Evolutionary conservation across 2,888 invertebrate genomes (phyloP).

Genomic region (Busseola fusca): DNA sequence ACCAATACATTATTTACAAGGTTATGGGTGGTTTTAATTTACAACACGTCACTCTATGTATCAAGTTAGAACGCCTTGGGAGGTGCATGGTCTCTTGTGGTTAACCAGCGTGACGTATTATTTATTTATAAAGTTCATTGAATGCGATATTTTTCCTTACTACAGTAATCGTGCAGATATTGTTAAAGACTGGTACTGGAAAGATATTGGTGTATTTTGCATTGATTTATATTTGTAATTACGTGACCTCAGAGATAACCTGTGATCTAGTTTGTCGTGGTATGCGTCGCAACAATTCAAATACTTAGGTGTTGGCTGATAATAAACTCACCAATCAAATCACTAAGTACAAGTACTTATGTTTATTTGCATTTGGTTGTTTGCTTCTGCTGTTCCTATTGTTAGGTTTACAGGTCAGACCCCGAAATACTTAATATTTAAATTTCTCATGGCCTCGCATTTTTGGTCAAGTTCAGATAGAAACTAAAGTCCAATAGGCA

Average conservation of each 20-base stretch:
- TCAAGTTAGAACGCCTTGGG: slow-evolving; percentile 36
- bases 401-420: slow-evolving; percentile 14
- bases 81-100: slow-evolving; percentile 43
- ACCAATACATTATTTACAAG: slow-evolving; percentile 35
- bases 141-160: slow-evolving; percentile 44
- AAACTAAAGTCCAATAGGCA: slow-evolving; percentile 1
- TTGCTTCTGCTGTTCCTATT: slow-evolving; percentile 11
- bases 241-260: slow-evolving; percentile 61
- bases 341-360: neutral
- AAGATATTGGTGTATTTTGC: slow-evolving; percentile 18
- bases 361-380: slow-evolving; percentile 37
- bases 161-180: slow-evolving; percentile 23
- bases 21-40: slow-evolving; percentile 39
- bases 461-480: slow-evolving; percentile 8
- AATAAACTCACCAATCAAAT: neutral
- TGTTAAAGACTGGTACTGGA: slow-evolving; percentile 22
- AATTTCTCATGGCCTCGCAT: neutral
- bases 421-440: slow-evolving; percentile 9
- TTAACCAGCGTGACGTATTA: slow-evolving; percentile 53
- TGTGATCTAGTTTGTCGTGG: slow-evolving; percentile 40
- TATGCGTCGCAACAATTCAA: slow-evolving; percentile 42
- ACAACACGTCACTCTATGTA: slow-evolving; percentile 22
- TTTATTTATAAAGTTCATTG: slow-evolving; percentile 54
- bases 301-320: slow-evolving; percentile 38
- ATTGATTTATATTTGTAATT: slow-evolving; percentile 55